Evolutionary conservation across 2,113 vertebrate species (phyloP).

Genomic region (Ammodytes marinus): DNA sequence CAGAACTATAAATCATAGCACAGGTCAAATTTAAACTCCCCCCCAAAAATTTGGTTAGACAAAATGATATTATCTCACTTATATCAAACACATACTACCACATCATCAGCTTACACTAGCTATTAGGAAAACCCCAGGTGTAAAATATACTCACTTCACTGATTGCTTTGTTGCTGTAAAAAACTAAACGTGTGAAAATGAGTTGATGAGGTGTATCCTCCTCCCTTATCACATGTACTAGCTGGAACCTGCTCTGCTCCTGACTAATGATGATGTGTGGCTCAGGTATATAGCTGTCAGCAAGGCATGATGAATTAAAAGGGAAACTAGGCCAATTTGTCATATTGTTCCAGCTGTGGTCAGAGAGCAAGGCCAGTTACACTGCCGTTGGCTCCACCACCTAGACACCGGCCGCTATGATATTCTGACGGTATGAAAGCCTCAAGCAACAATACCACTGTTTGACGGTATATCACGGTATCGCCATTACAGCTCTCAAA

Average conservation of each 20-base stretch:
- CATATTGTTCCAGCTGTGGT: conserved; percentile 74
- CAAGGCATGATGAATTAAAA: conserved; percentile 82
- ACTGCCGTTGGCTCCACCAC: conserved; percentile 20
- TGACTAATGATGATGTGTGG: conserved; percentile 81
- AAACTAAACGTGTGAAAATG: conserved; percentile 71
- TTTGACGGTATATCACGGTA: no score
- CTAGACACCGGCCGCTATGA: background rate
- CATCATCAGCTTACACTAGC: no score
- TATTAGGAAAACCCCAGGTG: background rate
- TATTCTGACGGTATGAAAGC: no score
- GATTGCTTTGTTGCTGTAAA: conserved; percentile 60
- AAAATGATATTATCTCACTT: background rate
- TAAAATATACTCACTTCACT: conserved; percentile 40
- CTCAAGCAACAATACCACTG: no score
- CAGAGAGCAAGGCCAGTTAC: conserved; percentile 54
- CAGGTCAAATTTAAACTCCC: no score
- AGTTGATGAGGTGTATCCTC: conserved; percentile 82
- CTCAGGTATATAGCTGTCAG: conserved; percentile 82
- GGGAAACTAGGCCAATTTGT: conserved; percentile 82
- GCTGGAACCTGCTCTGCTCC: conserved; percentile 67
- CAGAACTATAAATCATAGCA: no score
- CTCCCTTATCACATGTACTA: conserved; percentile 70
- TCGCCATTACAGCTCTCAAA: no score
- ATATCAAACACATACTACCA: no score
- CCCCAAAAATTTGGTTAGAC: background rate